Conservation (phyloP, 2,888 invertebrate species). For the Dichetophora obliterata region DNA sequence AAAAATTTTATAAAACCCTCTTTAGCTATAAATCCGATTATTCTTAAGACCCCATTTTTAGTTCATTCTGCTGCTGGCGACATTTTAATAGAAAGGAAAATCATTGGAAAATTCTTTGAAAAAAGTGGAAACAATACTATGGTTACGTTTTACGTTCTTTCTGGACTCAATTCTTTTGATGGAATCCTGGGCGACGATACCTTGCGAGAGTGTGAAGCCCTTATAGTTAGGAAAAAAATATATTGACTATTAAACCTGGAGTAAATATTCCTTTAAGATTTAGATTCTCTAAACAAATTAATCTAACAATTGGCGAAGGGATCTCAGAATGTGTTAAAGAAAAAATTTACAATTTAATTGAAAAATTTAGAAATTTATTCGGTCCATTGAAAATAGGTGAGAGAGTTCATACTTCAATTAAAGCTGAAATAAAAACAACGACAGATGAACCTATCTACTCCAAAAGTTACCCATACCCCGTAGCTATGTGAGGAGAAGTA, state of each 20-base stretch:
- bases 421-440: constrained; percentile 60
- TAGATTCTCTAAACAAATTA: not conserved
- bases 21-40: not conserved
- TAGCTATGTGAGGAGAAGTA: constrained; percentile 59
- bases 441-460: constrained; percentile 55
- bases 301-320: not conserved
- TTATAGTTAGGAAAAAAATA: not conserved
- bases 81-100: not conserved
- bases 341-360: not conserved
- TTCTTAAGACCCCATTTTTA: not conserved
- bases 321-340: not conserved
- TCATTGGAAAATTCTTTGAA: not conserved
- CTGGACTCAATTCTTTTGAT: not conserved
- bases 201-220: not conserved
- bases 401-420: constrained; percentile 40
- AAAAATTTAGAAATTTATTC: not conserved
- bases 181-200: not conserved
- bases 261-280: not conserved
- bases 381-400: not conserved
- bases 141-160: constrained; percentile 2
- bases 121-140: not conserved
- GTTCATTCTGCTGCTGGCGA: not conserved
- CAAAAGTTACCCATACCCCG: constrained; percentile 63
- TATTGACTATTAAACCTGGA: not conserved
- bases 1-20: not conserved